These are phyloP conservation scores for Uromys caudimaculatus DNA, from an alignment of 2,797 vertebrate genomes.

Conservation along the genomic window DNA sequence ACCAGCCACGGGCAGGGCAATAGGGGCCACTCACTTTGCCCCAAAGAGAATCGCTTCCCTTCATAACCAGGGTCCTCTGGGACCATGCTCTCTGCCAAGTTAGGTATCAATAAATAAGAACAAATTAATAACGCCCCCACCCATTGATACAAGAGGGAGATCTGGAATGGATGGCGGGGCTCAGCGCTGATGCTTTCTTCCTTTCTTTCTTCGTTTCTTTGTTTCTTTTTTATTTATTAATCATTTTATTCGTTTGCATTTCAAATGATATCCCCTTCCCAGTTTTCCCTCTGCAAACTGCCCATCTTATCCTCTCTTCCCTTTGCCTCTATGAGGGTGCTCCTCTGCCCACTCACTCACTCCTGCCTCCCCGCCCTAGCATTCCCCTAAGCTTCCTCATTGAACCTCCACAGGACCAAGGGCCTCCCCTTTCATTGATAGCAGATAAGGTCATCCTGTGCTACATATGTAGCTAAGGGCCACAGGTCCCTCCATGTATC, in stretches of 20 bases:
- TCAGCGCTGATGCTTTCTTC: neutral
- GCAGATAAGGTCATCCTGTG: neutral
- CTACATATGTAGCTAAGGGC: neutral
- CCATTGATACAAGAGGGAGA: neutral
- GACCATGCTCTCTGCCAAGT: neutral
- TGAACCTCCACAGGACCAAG: neutral
- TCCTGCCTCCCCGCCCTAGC: neutral
- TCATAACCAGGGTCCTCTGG: neutral
- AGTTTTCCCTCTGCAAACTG: too few relatives aligned
- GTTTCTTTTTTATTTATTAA: neutral
- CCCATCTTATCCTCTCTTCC: neutral
- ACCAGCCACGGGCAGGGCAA: neutral
- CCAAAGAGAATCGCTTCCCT: neutral
- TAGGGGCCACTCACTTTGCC: neutral
- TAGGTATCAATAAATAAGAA: constrained; percentile 31
- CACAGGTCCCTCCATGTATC: neutral
- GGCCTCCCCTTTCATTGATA: neutral
- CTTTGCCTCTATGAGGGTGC: neutral
- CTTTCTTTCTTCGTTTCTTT: too few relatives aligned
- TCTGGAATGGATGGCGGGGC: neutral
- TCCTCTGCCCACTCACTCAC: neutral
- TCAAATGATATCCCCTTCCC: neutral
- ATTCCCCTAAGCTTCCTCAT: too few relatives aligned
- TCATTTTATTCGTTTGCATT: neutral
- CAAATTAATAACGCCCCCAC: neutral